These are phyloP conservation scores for Discoglossus pictus DNA, from an alignment of 2,797 vertebrate species.

Conservation along the genomic window DNA sequence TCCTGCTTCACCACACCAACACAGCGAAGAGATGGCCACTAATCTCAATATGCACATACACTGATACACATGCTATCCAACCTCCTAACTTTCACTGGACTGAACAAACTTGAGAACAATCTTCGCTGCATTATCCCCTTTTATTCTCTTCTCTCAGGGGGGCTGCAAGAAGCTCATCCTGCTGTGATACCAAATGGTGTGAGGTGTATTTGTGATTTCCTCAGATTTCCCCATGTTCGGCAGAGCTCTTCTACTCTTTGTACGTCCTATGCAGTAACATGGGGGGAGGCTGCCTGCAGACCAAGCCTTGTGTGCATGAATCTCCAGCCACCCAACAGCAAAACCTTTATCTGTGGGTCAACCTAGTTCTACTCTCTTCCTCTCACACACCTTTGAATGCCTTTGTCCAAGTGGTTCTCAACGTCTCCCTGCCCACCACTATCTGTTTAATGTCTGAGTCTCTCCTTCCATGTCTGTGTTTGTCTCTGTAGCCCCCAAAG, in stretches of 20 bases:
- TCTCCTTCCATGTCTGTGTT: constrained; percentile 8
- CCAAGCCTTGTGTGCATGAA: constrained; percentile 53
- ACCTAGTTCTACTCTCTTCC: constrained; percentile 7
- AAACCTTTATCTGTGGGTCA: constrained; percentile 15
- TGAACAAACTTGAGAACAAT: constrained; percentile 23
- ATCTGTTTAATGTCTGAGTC: constrained; percentile 5
- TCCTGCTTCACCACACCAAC: constrained; percentile 45
- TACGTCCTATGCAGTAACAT: constrained; percentile 51
- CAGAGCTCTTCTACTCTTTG: constrained; percentile 44
- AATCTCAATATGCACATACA: constrained; percentile 35
- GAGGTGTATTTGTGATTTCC: constrained; percentile 46
- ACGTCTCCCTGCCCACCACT: not conserved
- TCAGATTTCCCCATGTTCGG: constrained; percentile 33
- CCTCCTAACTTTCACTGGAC: constrained; percentile 16
- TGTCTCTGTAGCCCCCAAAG: constrained; percentile 2
- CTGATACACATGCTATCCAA: constrained; percentile 15
- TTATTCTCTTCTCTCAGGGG: constrained; percentile 35
- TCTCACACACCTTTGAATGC: not conserved
- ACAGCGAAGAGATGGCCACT: constrained; percentile 35
- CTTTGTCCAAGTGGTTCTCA: constrained; percentile 1
- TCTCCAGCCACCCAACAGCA: constrained; percentile 47
- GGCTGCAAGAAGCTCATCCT: constrained; percentile 39
- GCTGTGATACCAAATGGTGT: constrained; percentile 50
- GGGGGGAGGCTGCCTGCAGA: constrained; percentile 48
- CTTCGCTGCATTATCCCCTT: constrained; percentile 16